Evolutionary conservation across 2,113 vertebrate species (phyloP), one percentile per base, ranked within the genome.

Genomic region (Clinocottus analis): DNA sequence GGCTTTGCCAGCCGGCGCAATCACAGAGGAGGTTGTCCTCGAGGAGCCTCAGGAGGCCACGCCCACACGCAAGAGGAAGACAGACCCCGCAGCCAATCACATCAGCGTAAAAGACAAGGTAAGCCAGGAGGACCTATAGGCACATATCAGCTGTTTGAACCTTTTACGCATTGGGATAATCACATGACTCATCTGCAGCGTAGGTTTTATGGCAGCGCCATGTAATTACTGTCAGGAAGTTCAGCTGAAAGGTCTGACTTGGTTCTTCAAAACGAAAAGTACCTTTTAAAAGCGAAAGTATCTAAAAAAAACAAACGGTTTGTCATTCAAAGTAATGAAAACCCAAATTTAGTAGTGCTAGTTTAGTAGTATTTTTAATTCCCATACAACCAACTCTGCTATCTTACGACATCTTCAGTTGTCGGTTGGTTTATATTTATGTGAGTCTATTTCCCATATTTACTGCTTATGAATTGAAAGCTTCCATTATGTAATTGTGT

Each of bases 21-120:
- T 72, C 41, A 3, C 58, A 19, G 71, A 73, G 29, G 71, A 73
- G 29, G 43, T 49, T 5, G 29, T 63, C n/a, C 3, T 51, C 0
- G 16, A 73, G 43, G 59, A 72, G 41, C 27, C 56, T 60, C 39
- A 11, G 27, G 27, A 49, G 59, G 31, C 31, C 49, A 53, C 31
- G n/a, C n/a, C 33, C 59, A 53, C 31, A n/a, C 59, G 17, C 72
- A 74, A 74, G 59, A 74, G 72, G 59, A 63, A 29, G 33, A 29
- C 29, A 0, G 21, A 61, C 70, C 41, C 29, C 1, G 9, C 59
- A 63, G 59, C 45, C 59, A 39, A 53, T 74, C 71, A 51, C 71
- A 19, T 25, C 31, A 13, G n/a, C 16, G n/a, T 2, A 14, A 62
- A 27, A 37, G 29, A 49, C n/a, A 62, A 73, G 59, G 71, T 62